Conservation (phyloP, 2,888 invertebrate species). For the Cacoxenus indagator region DNA sequence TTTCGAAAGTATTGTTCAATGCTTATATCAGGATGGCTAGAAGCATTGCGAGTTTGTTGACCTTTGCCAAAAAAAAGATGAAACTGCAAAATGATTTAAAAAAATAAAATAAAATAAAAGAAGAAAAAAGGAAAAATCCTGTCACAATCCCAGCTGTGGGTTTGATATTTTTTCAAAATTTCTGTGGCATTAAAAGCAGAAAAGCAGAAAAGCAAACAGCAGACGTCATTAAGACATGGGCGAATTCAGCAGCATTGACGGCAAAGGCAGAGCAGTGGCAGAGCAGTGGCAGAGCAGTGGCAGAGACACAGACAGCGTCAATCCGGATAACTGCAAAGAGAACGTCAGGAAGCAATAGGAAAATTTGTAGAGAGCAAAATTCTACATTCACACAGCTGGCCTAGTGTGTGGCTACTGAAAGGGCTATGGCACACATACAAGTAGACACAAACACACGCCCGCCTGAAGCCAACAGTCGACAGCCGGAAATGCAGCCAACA, state of each 20-base stretch:
- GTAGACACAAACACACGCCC: neutral
- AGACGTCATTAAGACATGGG: too few relatives aligned
- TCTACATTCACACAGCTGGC: slow-evolving; percentile 24
- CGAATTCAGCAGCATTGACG: too few relatives aligned
- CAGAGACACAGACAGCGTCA: neutral
- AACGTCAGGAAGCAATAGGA: neutral
- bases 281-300: neutral
- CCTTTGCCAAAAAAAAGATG: neutral
- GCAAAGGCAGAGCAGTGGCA: too few relatives aligned
- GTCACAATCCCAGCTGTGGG: neutral
- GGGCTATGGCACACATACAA: neutral
- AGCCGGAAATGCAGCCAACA: neutral
- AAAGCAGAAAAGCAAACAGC: neutral
- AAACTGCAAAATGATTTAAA: neutral
- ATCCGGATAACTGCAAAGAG: neutral
- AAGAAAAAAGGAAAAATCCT: too few relatives aligned
- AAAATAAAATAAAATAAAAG: too few relatives aligned
- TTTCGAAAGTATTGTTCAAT: too few relatives aligned
- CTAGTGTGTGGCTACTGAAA: slow-evolving; percentile 24
- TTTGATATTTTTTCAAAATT: too few relatives aligned
- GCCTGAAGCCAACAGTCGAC: neutral
- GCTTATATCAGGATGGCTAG: too few relatives aligned
- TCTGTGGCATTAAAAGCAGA: too few relatives aligned
- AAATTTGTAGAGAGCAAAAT: slow-evolving; percentile 1
- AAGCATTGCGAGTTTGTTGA: neutral